Evolutionary conservation across 2,113 vertebrate species (phyloP), one percentile per base, ranked within the genome.

Genomic region (Hystrix cristata): DNA sequence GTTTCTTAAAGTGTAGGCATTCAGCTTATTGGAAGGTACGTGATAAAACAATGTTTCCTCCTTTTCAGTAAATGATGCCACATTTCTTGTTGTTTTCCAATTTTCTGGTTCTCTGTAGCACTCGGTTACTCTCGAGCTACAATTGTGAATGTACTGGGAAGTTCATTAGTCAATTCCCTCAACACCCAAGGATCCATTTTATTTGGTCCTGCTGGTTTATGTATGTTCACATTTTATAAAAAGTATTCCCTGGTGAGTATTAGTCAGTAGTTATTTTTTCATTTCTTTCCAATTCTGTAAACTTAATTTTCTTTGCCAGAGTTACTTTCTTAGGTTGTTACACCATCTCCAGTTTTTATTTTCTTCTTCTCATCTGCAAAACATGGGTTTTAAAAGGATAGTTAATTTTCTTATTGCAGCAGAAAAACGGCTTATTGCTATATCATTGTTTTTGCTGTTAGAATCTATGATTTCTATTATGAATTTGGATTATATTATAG

Each of bases 151-250:
- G 83, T 67, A 25, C 59, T 87, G 38, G 29, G 79, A 95, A 97
- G 74, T 97, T 97, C 90, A 95, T 98, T 93, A 97, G 91, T 97
- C 97, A 97, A 93, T 93, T 95, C 95, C 88, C 59, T 96, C 67
- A 83, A 72, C 2, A 19, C 94, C 88, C 6, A 71, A 87, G 89
- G 59, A 94, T 80, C 62, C 71, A 81, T 91, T 97, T 97, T 91
- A 93, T 93, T 97, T 95, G 79, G 43, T 97, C 91, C 64, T 97
- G 87, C 95, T 96, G 83, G n/a, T 91, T 97, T 96, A 96, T 95
- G 79, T 81, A 96, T 95, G 95, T 96, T 95, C 89, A 87, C 96
- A 95, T 90, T 97, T 94, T 94, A 21, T 3, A 89, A 79, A 95
- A 96, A 88, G 69, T 53, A 93, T 98, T 96, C 97, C 79, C 95